Percentiles rank a stretch among this genome's conserved stretches.
These are phyloP conservation scores for Megaustenia siamemsis DNA, from an alignment of 2,888 invertebrate species.

Conservation along the genomic window DNA sequence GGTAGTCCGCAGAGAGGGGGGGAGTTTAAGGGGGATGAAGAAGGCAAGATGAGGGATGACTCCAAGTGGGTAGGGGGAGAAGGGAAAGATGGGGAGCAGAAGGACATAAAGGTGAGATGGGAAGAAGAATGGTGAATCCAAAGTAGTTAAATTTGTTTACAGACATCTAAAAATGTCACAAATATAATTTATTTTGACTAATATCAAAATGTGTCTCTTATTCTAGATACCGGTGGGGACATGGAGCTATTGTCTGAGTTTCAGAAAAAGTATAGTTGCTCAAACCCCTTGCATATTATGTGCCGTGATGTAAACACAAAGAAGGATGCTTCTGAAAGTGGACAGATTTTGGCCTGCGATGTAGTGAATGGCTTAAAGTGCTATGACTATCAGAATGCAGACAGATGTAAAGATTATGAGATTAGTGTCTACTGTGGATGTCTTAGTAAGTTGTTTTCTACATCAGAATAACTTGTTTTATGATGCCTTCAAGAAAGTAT, in stretches of 20 bases:
- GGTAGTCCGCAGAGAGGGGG: too few species aligned
- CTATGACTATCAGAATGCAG: slow-evolving; percentile 72
- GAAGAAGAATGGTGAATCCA: too few species aligned
- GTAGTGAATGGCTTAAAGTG: slow-evolving; percentile 88
- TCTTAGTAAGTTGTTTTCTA: slow-evolving; percentile 50
- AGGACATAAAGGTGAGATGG: too few species aligned
- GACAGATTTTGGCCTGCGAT: slow-evolving; percentile 69
- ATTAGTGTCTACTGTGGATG: slow-evolving; percentile 82
- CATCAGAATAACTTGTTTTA: too few species aligned
- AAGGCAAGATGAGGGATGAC: too few species aligned
- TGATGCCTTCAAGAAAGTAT: too few species aligned
- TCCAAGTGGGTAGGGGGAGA: too few species aligned
- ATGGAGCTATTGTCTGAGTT: slow-evolving; percentile 60
- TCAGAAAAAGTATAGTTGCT: slow-evolving; percentile 59
- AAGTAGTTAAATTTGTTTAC: too few species aligned
- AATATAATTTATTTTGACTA: neutral
- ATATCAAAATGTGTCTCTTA: neutral
- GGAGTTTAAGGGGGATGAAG: too few species aligned
- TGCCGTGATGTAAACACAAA: slow-evolving; percentile 55
- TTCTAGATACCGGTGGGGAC: slow-evolving; percentile 63
- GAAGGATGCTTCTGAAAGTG: slow-evolving; percentile 51
- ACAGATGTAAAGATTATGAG: slow-evolving; percentile 75
- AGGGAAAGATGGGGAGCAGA: too few species aligned
- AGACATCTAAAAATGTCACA: too few species aligned
- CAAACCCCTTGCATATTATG: slow-evolving; percentile 56